Percentiles rank a stretch among this genome's conserved stretches.
Evolutionary conservation across 2,113 vertebrate genomes (phyloP).

Genomic region (Pelecanus crispus): DNA sequence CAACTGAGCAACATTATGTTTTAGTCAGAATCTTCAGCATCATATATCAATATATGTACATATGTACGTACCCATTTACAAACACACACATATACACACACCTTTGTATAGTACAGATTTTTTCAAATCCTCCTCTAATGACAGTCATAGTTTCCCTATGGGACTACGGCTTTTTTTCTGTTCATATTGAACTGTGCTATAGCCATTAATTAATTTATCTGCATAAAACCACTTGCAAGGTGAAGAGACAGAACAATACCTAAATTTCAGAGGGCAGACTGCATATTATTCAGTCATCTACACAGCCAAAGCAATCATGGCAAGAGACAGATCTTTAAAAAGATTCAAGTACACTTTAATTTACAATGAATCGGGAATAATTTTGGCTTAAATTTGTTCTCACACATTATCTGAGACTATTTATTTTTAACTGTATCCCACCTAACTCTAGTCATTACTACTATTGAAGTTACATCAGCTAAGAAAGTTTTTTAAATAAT

Average conservation of each 20-base stretch:
- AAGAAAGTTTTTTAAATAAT: not conserved
- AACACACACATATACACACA: not conserved
- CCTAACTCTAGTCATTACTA: not conserved
- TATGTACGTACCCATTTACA: not conserved
- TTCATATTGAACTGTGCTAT: not conserved
- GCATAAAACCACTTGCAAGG: not conserved
- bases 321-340: not conserved
- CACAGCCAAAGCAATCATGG: not conserved
- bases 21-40: not conserved
- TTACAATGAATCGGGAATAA: not conserved
- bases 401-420: not conserved
- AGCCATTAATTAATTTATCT: not conserved
- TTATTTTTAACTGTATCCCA: not conserved
- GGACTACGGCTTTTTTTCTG: not conserved
- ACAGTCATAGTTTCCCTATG: not conserved
- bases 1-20: not conserved
- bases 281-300: not conserved
- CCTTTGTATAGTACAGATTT: not conserved
- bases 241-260: not conserved
- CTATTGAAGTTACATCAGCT: not conserved
- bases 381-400: not conserved
- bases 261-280: not conserved
- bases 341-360: not conserved
- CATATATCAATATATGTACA: not conserved
- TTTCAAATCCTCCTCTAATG: not conserved